These are phyloP conservation scores for Caradrina kadenii DNA, from an alignment of 2,888 invertebrate species.

Conservation along the genomic window DNA sequence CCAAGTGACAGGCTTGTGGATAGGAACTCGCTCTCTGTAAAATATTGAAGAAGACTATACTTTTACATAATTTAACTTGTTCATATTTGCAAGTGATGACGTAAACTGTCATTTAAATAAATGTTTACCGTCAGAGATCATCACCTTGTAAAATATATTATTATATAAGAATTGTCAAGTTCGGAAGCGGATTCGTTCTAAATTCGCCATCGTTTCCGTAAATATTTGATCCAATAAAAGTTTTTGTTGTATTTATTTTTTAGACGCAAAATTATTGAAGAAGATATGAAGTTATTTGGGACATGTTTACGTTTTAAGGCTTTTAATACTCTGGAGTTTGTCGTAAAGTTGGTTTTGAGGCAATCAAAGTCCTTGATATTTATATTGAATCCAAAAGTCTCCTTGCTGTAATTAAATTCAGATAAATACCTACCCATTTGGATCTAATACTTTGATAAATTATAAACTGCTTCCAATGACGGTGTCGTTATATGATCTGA, in stretches of 20 bases:
- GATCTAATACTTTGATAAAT: not conserved
- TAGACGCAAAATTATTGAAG: conserved; percentile 17
- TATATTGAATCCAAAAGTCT: not conserved
- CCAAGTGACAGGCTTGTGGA: too few relatives aligned
- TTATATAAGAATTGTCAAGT: conserved; percentile 4
- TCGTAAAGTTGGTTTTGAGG: conserved; percentile 10
- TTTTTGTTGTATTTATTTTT: conserved; percentile 42
- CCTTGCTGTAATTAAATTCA: not conserved
- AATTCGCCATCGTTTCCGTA: conserved; percentile 29
- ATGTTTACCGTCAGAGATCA: not conserved
- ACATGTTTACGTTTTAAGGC: conserved; percentile 12
- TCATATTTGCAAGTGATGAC: not conserved
- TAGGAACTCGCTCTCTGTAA: too few relatives aligned
- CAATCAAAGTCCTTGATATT: conserved; percentile 12
- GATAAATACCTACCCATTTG: not conserved
- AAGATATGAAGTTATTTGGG: conserved; percentile 12
- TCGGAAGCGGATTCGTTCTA: conserved; percentile 9
- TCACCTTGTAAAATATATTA: not conserved
- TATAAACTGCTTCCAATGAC: not conserved
- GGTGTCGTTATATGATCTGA: not conserved
- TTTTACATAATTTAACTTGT: too few relatives aligned
- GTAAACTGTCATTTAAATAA: not conserved
- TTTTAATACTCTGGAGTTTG: conserved; percentile 38
- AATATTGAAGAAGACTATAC: too few relatives aligned
- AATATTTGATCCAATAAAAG: conserved; percentile 49